phyloP scores from a whole-genome alignment of 2,888 invertebrate genomes.

The Leptura quadrifasciata region DNA sequence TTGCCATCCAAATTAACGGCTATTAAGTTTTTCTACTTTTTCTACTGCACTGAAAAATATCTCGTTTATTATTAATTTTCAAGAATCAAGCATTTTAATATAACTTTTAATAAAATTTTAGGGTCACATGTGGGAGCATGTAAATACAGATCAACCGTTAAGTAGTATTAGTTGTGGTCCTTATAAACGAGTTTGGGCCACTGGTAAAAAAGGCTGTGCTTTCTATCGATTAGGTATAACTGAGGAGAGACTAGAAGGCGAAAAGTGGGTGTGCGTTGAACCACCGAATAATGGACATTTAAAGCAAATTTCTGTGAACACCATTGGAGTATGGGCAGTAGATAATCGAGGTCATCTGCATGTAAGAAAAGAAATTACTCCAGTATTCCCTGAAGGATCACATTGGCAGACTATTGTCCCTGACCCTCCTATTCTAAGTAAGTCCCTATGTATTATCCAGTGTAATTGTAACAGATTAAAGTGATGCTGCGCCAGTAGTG shows the following conservation, averaged over 20 bases:
- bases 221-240: constrained; percentile 88
- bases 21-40: no score
- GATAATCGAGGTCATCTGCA: constrained; percentile 84
- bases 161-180: constrained; percentile 85
- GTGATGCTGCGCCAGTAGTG: no score
- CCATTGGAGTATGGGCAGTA: constrained; percentile 86
- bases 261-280: constrained; percentile 88
- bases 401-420: constrained; percentile 85
- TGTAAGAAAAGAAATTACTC: constrained; percentile 86
- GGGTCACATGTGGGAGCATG: constrained; percentile 88
- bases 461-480: no score
- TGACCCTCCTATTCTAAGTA: constrained; percentile 77
- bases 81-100: neutral
- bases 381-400: constrained; percentile 87
- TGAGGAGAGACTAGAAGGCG: constrained; percentile 79
- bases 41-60: no score
- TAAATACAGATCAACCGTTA: constrained; percentile 87
- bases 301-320: constrained; percentile 85
- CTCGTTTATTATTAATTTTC: no score
- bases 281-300: constrained; percentile 80
- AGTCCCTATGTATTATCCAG: constrained; percentile 47
- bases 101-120: constrained; percentile 64
- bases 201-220: constrained; percentile 89
- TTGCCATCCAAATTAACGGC: no score
- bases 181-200: constrained; percentile 86